Evolutionary conservation across 2,797 vertebrate species (phyloP), one percentile per base, ranked within the genome.

Genomic region (Alcedo atthis): DNA sequence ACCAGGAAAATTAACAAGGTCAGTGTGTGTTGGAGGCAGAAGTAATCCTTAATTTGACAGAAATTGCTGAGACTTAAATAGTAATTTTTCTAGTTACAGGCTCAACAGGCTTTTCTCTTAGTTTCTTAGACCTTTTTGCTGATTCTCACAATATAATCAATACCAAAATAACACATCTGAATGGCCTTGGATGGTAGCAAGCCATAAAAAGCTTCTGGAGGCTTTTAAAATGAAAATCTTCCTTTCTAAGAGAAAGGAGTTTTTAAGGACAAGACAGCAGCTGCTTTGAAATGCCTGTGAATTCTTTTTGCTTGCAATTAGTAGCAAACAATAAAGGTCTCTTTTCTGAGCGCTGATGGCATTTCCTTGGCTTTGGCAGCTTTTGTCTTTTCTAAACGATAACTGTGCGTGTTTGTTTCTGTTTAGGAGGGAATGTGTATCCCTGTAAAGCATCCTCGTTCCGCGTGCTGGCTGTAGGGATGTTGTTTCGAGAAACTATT

Each of bases 291-390:
- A 91, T 91, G 83, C 53, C 74, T 94, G 18, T 75, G 63, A 82
- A 86, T 96, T 70, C 64, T 94, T 95, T 90, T 49, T 76, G 43
- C 71, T 87, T 88, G 91, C 82, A 92, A 94, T 97, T 97, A 97
- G 94, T 71, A 94, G 79, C 74, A 94, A 96, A 96, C 92, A 92
- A 91, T 40, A 90, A 83, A 87, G 80, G 42, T 46, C 75, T 74
- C 74, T 91, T 93, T 68, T 92, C 71, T 85, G 81, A 90, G 77
- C 86, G 61, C 43, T 85, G 92, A 94, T 86, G 79, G 86, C 30
- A 9, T 32, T 84, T 94, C 58, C 62, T 83, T 74, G 45, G 32
- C 43, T 93, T 91, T 96, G 87, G 91, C 55, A 94, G 88, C 43
- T 90, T 95, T 93, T 83, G 75, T 91, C 91, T 97, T 90, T 92